phyloP scores from a whole-genome alignment of 2,888 invertebrate genomes.

The Ceratothoa steindachneri region DNA sequence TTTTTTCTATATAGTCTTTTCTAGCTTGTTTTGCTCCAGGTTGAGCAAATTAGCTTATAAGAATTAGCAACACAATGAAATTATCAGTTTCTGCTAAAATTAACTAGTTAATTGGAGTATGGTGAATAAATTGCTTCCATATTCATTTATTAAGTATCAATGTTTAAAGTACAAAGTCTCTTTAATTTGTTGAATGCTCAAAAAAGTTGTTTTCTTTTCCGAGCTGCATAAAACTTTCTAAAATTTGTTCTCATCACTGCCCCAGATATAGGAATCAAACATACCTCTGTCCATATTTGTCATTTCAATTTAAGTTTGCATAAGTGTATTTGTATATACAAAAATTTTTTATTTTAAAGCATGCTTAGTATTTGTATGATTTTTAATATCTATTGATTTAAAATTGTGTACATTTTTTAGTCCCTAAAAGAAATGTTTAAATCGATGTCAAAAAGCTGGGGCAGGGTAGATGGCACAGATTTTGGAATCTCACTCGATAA shows the following conservation, averaged over 20 bases:
- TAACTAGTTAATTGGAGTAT: too few relatives aligned
- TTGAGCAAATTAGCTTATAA: too few relatives aligned
- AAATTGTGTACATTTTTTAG: neutral
- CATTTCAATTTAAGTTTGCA: neutral
- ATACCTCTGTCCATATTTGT: neutral
- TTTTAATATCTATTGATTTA: neutral
- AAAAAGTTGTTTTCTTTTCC: too few relatives aligned
- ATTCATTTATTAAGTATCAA: too few relatives aligned
- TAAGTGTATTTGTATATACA: neutral
- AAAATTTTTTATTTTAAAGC: neutral
- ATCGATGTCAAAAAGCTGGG: neutral
- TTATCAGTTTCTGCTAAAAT: too few relatives aligned
- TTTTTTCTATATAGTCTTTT: too few relatives aligned
- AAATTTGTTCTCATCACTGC: conserved; percentile 5
- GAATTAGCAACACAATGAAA: too few relatives aligned
- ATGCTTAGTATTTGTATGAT: neutral
- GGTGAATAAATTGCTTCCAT: too few relatives aligned
- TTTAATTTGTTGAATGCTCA: too few relatives aligned
- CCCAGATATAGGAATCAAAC: neutral
- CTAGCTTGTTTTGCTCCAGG: too few relatives aligned
- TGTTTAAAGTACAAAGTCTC: too few relatives aligned
- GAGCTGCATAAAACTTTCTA: neutral
- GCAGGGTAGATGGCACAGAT: conserved; percentile 6
- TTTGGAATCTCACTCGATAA: neutral
- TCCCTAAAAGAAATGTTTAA: neutral